Percentiles rank a stretch among this genome's conserved stretches.
Evolutionary conservation across 2,888 invertebrate genomes (phyloP).

Genomic region (Polietes domitor): DNA sequence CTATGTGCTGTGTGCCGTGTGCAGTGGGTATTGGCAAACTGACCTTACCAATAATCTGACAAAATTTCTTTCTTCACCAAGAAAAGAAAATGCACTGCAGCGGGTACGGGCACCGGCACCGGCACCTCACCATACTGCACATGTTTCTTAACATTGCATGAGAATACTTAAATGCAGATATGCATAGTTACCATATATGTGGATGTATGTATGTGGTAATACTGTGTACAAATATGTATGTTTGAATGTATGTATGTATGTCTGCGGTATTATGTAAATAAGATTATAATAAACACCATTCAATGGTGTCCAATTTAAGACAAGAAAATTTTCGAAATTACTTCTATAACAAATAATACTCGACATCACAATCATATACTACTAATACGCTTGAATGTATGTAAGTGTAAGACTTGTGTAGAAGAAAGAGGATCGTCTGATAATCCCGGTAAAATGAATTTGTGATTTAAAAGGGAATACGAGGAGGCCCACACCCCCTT

Average conservation of each 20-base stretch:
- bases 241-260: background rate
- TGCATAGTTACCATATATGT: background rate
- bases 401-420: no score
- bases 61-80: constrained; percentile 18
- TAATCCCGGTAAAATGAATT: no score
- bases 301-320: constrained; percentile 63
- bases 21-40: constrained; percentile 59
- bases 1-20: constrained; percentile 5
- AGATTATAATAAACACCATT: constrained; percentile 66
- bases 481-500: no score
- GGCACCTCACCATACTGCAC: background rate
- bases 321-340: constrained; percentile 64
- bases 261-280: constrained; percentile 62
- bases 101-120: background rate
- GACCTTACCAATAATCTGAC: constrained; percentile 65
- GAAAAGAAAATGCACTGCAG: background rate
- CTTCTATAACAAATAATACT: constrained; percentile 48
- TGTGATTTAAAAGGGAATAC: no score
- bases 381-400: no score
- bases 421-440: no score
- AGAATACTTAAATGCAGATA: constrained; percentile 5
- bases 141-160: constrained; percentile 13
- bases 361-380: constrained; percentile 8
- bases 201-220: background rate
- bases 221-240: background rate